Evolutionary conservation across 2,113 vertebrate species (phyloP).

Genomic region (Hemicordylus capensis): DNA sequence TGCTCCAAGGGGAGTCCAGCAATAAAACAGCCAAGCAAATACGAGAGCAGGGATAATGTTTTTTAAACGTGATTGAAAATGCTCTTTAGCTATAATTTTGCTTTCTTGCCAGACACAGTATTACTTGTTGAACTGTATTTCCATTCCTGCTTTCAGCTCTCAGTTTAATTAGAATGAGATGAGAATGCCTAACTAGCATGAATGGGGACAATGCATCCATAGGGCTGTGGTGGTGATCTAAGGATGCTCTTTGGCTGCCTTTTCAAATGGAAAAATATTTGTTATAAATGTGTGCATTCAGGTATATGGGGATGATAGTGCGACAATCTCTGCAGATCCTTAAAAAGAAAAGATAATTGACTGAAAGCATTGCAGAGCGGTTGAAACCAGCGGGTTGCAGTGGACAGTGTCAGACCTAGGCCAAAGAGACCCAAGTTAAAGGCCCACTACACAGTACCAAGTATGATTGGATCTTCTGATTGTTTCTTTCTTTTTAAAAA

Average conservation of each 20-base stretch:
- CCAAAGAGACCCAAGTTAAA: not conserved
- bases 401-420: too few relatives aligned
- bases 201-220: accelerated
- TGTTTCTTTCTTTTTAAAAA: too few relatives aligned
- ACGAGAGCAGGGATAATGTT: accelerated
- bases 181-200: not conserved
- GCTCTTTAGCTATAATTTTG: conserved; percentile 34
- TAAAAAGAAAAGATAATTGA: too few relatives aligned
- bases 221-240: not conserved
- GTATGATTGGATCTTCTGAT: too few relatives aligned
- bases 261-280: conserved; percentile 24
- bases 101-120: not conserved
- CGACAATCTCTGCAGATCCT: not conserved
- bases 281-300: conserved; percentile 16
- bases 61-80: conserved; percentile 20
- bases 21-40: not conserved
- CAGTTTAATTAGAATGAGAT: not conserved
- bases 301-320: not conserved
- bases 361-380: not conserved
- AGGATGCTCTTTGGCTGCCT: conserved; percentile 23
- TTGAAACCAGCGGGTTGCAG: not conserved
- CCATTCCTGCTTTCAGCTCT: not conserved
- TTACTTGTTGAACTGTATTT: not conserved
- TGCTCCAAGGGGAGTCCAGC: not conserved
- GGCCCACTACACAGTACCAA: too few relatives aligned